Percentiles rank a stretch among this genome's conserved stretches.
Conservation (phyloP, 2,888 invertebrate species). For the Apamea monoglypha region DNA sequence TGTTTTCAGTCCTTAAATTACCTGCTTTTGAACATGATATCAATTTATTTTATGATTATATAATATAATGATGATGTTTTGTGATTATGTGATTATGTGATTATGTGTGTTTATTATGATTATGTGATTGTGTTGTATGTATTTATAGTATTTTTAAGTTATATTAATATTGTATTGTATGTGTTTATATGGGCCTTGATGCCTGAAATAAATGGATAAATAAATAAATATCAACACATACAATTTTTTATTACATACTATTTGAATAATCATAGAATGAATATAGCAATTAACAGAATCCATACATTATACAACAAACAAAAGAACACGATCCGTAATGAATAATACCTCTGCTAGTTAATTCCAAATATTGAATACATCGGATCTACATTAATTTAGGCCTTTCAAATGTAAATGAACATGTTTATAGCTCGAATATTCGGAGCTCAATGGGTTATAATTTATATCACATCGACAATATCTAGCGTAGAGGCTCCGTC, state of each 20-base stretch:
- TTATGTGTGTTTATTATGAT: too few relatives aligned
- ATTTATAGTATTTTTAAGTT: too few relatives aligned
- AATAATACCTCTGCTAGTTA: slow-evolving; percentile 27
- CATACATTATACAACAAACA: slow-evolving; percentile 18
- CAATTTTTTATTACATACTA: background rate
- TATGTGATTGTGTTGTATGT: too few relatives aligned
- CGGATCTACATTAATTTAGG: slow-evolving; percentile 51
- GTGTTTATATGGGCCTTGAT: too few relatives aligned
- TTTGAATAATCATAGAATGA: background rate
- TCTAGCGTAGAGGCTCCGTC: slow-evolving; percentile 1
- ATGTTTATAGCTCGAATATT: slow-evolving; percentile 45
- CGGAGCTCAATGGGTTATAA: slow-evolving; percentile 34
- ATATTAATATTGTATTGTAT: too few relatives aligned
- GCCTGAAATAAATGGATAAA: too few relatives aligned
- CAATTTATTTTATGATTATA: background rate
- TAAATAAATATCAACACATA: background rate
- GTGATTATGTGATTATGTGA: too few relatives aligned
- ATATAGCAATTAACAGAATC: slow-evolving; percentile 12
- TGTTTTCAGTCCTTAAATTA: background rate
- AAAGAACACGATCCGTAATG: slow-evolving; percentile 33
- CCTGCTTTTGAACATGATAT: background rate
- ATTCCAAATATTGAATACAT: slow-evolving; percentile 57
- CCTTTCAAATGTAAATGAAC: slow-evolving; percentile 56
- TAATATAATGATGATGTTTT: too few relatives aligned
- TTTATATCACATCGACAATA: slow-evolving; percentile 30